A percentile compares a stretch with the other conserved stretches of the same genome.
Evolutionary conservation across 2,888 invertebrate genomes (phyloP).

Genomic region (Drosophila flavopinicola): DNA sequence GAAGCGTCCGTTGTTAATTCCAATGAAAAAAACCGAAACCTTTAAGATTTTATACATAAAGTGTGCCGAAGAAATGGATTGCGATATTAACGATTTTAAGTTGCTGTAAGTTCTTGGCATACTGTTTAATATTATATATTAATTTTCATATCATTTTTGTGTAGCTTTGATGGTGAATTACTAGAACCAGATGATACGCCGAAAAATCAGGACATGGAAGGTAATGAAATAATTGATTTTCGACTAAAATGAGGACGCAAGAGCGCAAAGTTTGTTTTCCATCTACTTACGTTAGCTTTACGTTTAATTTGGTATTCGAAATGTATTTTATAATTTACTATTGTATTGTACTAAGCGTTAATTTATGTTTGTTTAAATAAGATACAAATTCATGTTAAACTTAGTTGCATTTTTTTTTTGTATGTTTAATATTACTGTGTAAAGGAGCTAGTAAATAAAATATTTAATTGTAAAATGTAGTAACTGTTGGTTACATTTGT

Average conservation of each 20-base stretch:
- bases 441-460: background rate
- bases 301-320: no score
- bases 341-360: no score
- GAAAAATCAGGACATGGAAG: slow-evolving; percentile 79
- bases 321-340: no score
- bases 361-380: background rate
- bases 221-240: slow-evolving; percentile 81
- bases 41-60: slow-evolving; percentile 80
- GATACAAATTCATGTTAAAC: no score
- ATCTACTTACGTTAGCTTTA: no score
- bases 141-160: background rate
- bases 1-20: slow-evolving; percentile 75
- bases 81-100: slow-evolving; percentile 45
- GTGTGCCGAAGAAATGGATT: slow-evolving; percentile 80
- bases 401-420: background rate
- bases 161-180: slow-evolving; percentile 82
- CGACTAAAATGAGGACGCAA: slow-evolving; percentile 28
- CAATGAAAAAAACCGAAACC: slow-evolving; percentile 67
- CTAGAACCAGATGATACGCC: slow-evolving; percentile 75
- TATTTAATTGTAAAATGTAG: background rate
- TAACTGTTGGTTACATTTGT: slow-evolving; percentile 15
- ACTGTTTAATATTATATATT: background rate
- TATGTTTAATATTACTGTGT: background rate
- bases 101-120: slow-evolving; percentile 47
- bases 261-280: background rate